These are phyloP conservation scores for Periphyllus acericola DNA, from an alignment of 2,888 invertebrate species.

Conservation along the genomic window DNA sequence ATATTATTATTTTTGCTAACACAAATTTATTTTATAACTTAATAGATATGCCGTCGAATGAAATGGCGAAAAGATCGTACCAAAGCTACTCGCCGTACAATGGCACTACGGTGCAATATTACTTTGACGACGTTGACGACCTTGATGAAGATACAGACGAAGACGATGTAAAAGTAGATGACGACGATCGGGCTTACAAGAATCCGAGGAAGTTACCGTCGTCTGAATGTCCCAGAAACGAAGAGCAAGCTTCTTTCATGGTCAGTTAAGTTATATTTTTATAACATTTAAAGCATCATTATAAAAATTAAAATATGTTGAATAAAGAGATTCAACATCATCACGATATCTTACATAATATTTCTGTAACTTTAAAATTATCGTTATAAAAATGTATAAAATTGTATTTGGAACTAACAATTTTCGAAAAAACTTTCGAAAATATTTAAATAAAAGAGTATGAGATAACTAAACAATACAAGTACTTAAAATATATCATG, in stretches of 20 bases:
- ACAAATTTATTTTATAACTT: neutral
- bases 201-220: constrained; percentile 90
- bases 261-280: constrained; percentile 66
- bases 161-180: constrained; percentile 71
- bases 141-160: constrained; percentile 71
- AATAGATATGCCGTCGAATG: constrained; percentile 41
- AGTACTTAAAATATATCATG: too few species aligned
- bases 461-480: too few species aligned
- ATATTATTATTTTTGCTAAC: neutral
- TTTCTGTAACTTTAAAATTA: too few species aligned
- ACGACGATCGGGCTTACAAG: constrained; percentile 85
- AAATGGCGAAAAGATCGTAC: constrained; percentile 48
- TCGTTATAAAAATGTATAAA: too few species aligned
- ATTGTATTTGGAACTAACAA: too few species aligned
- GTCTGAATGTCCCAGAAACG: constrained; percentile 84
- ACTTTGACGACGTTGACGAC: constrained; percentile 65
- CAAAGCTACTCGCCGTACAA: constrained; percentile 50
- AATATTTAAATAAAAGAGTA: too few species aligned
- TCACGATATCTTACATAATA: too few species aligned
- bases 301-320: too few species aligned
- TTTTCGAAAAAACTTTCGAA: too few species aligned
- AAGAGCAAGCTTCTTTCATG: constrained; percentile 83
- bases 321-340: too few species aligned
- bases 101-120: constrained; percentile 50
- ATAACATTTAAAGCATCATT: neutral